phyloP scores from a whole-genome alignment of 2,113 vertebrate genomes.

The Ctenomys sociabilis region DNA sequence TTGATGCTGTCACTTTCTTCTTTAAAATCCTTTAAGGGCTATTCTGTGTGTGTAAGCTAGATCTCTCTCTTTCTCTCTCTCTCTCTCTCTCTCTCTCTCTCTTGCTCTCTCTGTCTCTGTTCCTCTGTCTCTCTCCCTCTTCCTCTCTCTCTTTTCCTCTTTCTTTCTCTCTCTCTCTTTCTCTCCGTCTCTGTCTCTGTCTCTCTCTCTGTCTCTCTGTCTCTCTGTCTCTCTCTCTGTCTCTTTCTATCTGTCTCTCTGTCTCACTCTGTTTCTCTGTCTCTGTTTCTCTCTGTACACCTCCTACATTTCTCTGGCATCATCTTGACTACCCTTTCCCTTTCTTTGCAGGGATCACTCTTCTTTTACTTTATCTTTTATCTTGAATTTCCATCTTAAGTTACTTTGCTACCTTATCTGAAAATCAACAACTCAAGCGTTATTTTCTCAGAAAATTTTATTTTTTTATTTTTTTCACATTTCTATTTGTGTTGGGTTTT shows the following conservation, averaged over 20 bases:
- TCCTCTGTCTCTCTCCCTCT: too few species aligned
- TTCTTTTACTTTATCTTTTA: background rate
- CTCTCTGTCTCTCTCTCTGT: too few species aligned
- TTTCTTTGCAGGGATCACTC: background rate
- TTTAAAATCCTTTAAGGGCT: conserved; percentile 14
- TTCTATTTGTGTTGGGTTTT: background rate
- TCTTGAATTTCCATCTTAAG: background rate
- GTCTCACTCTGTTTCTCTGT: background rate
- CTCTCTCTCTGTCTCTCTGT: too few species aligned
- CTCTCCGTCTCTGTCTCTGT: too few species aligned
- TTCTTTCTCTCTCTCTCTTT: too few species aligned
- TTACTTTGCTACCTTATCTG: background rate
- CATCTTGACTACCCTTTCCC: background rate
- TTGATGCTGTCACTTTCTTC: background rate
- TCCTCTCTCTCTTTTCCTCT: too few species aligned
- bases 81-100: background rate
- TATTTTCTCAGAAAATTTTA: background rate
- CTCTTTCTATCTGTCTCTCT: too few species aligned
- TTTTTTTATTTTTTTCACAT: background rate
- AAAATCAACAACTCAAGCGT: background rate
- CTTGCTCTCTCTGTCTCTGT: too few species aligned
- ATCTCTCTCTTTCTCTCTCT: background rate
- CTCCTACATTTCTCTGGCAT: background rate
- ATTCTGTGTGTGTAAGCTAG: too few species aligned
- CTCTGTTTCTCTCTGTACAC: too few species aligned